A percentile compares a stretch with the other conserved stretches of the same genome.
These are phyloP conservation scores for Drosophila lutescens DNA, from an alignment of 2,888 invertebrate genomes.

Conservation along the genomic window DNA sequence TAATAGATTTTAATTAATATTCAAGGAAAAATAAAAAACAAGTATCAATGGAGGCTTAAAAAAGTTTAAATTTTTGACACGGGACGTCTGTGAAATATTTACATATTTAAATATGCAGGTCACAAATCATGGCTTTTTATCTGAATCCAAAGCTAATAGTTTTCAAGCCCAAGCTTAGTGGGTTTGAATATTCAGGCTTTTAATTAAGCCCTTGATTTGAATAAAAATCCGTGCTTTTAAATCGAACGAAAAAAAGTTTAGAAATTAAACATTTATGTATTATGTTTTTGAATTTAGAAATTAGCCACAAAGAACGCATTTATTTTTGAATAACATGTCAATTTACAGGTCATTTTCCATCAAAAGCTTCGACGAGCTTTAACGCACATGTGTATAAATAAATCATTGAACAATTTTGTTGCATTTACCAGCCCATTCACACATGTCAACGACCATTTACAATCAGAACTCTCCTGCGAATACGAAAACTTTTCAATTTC, in stretches of 20 bases:
- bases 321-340: neutral
- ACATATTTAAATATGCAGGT: no score
- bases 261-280: neutral
- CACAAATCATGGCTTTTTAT: neutral
- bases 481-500: constrained; percentile 2
- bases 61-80: no score
- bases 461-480: constrained; percentile 12
- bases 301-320: no score
- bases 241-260: neutral
- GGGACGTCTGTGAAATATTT: no score
- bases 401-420: constrained; percentile 8
- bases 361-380: neutral
- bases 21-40: no score
- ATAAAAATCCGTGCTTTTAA: neutral
- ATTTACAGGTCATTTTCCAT: neutral
- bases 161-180: neutral
- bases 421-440: constrained; percentile 9
- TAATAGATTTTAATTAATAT: no score
- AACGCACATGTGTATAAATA: neutral
- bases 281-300: neutral
- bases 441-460: constrained; percentile 11
- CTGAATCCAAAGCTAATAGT: neutral
- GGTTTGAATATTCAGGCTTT: neutral
- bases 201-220: constrained; percentile 1
- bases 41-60: no score